Conservation (phyloP, 2,797 vertebrate species). For the Tarsius wallacei region DNA sequence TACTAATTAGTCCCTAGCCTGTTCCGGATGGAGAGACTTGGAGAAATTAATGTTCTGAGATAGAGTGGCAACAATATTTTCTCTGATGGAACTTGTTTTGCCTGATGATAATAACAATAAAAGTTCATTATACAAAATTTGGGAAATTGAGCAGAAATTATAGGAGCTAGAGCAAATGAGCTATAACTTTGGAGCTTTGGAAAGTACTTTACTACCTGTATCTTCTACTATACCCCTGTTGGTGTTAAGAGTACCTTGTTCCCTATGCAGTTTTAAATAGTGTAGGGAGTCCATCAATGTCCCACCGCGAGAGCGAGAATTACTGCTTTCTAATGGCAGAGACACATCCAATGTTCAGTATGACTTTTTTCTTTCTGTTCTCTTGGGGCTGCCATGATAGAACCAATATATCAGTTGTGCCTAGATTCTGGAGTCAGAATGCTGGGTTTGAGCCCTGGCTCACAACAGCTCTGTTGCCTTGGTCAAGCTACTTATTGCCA, state of each 20-base stretch:
- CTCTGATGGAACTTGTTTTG: slow-evolving; percentile 35
- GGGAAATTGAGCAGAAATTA: slow-evolving; percentile 62
- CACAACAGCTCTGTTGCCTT: not conserved
- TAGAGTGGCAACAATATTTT: not conserved
- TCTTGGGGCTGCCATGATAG: not conserved
- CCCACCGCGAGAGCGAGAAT: not conserved
- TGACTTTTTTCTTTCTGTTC: not conserved
- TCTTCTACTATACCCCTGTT: not conserved
- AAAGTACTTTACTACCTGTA: not conserved
- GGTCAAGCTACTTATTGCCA: not conserved
- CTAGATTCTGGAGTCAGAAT: not conserved
- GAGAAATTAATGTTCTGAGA: slow-evolving; percentile 15
- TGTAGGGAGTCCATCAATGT: not conserved
- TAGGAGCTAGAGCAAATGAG: slow-evolving; percentile 44
- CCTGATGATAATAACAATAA: slow-evolving; percentile 29
- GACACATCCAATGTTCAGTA: not conserved
- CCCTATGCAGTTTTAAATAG: not conserved
- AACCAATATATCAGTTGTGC: not conserved
- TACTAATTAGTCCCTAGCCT: not conserved
- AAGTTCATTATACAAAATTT: slow-evolving; percentile 65
- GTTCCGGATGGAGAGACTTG: not conserved
- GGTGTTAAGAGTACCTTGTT: not conserved
- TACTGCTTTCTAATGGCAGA: not conserved
- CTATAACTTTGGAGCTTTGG: not conserved
- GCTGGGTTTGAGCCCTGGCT: not conserved